Evolutionary conservation across 2,888 invertebrate genomes (phyloP).

Genomic region (Athetis lepigone): DNA sequence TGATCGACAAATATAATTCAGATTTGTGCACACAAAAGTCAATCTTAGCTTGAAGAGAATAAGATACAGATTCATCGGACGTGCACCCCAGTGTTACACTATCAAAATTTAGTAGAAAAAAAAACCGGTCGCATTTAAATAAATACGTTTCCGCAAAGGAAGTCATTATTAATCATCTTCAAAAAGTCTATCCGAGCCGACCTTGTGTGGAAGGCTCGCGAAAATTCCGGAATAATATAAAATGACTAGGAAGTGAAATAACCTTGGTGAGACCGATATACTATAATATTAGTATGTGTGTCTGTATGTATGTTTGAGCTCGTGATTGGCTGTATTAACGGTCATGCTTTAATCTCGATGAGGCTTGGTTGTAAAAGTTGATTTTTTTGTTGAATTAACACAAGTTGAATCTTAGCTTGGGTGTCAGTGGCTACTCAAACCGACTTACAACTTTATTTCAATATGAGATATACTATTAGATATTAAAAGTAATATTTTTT

Average conservation of each 20-base stretch:
- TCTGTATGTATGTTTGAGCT: constrained; percentile 3
- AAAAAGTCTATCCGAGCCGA: constrained; percentile 73
- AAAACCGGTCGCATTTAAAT: constrained; percentile 56
- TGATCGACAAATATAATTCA: constrained; percentile 19
- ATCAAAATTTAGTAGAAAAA: constrained; percentile 43
- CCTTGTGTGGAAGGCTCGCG: constrained; percentile 67
- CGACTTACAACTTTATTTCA: too few species aligned
- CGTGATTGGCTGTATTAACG: background rate
- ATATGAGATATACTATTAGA: too few species aligned
- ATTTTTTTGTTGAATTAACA: too few species aligned
- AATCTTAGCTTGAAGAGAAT: background rate
- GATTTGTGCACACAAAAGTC: constrained; percentile 3
- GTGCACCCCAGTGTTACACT: constrained; percentile 27
- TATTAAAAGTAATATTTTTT: too few species aligned
- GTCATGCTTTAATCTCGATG: constrained; percentile 5
- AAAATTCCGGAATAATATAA: constrained; percentile 83
- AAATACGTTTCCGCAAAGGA: constrained; percentile 78
- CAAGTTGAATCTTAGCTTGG: too few species aligned
- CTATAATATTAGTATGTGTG: constrained; percentile 39
- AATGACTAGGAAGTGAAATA: constrained; percentile 59
- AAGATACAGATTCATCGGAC: constrained; percentile 7
- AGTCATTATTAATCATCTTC: constrained; percentile 84
- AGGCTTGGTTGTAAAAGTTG: background rate
- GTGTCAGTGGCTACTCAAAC: too few species aligned
- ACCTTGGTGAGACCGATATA: constrained; percentile 72